These are phyloP conservation scores for Lamellibrachia luymesi DNA, from an alignment of 1,140 invertebrate species.

Conservation along the genomic window DNA sequence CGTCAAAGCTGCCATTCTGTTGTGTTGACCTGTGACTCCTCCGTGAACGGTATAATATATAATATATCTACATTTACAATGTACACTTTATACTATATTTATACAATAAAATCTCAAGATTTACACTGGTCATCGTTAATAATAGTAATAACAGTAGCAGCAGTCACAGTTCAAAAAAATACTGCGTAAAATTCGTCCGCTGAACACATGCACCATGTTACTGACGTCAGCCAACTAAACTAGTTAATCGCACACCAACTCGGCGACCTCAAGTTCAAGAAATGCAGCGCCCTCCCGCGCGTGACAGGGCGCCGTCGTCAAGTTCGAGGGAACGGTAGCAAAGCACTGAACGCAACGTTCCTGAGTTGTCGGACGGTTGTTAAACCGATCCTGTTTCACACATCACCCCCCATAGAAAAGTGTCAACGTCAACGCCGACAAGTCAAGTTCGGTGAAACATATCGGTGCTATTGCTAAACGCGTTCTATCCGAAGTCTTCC, in stretches of 20 bases:
- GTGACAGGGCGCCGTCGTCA: neutral
- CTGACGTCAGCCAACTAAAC: constrained; percentile 3
- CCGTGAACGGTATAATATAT: constrained; percentile 1
- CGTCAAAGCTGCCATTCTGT: neutral
- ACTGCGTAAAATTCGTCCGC: neutral
- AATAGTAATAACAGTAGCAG: neutral
- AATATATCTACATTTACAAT: constrained; percentile 5
- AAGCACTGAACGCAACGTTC: constrained; percentile 3
- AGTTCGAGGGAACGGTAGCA: neutral
- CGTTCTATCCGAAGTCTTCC: neutral
- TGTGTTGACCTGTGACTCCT: neutral
- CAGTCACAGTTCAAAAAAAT: constrained; percentile 2
- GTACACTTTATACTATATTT: constrained; percentile 6
- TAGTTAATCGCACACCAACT: constrained; percentile 4
- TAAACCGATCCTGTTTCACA: constrained; percentile 1
- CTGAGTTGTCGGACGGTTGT: neutral
- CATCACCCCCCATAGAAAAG: neutral
- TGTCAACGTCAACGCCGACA: neutral
- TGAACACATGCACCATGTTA: constrained; percentile 4
- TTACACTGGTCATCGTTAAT: constrained; percentile 5
- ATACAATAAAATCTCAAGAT: constrained; percentile 6
- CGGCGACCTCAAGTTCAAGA: neutral
- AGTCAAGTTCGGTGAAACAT: constrained; percentile 1
- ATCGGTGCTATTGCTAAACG: constrained; percentile 4
- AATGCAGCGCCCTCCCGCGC: neutral